Evolutionary conservation across 1,140 invertebrate genomes (phyloP), one percentile per base, ranked within the genome.

Genomic region (Scylla paramamosain): DNA sequence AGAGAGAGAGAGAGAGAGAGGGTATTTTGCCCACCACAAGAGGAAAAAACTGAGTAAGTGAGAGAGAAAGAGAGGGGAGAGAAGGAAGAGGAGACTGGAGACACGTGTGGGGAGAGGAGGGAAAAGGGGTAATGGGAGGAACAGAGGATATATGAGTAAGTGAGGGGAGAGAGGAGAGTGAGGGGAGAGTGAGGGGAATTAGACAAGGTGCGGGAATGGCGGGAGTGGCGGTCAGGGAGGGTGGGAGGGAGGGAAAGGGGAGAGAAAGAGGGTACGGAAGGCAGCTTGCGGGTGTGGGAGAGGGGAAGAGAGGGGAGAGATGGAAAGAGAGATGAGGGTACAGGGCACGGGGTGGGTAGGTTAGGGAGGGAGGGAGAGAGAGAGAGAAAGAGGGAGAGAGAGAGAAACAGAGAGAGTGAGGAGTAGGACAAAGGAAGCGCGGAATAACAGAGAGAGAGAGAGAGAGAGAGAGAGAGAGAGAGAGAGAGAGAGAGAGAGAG

Each of bases 401-500:
- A 59, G 52, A 59, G 67, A 77, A 77, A 8, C 8, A n/a, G 67
- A 77, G 67, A n/a, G 10, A 77, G 67, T 1, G 67, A n/a, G 67
- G 52, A 59, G 16, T 12, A 59, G 52, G 52, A 59, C 52, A 59
- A 59, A n/a, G 45, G 88, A n/a, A 48, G 39, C n/a, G 28, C 2
- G 28, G 46, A 20, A 28, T 46, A 48, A 46, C n/a, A 52, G 48
- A 52, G 46, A 28, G 1, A 31, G 6, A 90, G 7, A 90, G 8
- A 90, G 8, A 39, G 8, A 90, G 7, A 90, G 6, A 48, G 6
- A 90, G 6, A 48, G 3, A 48, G 45, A 90, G 88, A 48, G 45
- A 48, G 45, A 90, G 45, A 48, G 45, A 48, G 88, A 90, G 88
- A 90, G 45, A 90, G 31, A 90, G 88, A 90, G 88, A 90, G 88